Evolutionary conservation across 1,140 invertebrate species (phyloP).

Genomic region (Orchestia grillus): DNA sequence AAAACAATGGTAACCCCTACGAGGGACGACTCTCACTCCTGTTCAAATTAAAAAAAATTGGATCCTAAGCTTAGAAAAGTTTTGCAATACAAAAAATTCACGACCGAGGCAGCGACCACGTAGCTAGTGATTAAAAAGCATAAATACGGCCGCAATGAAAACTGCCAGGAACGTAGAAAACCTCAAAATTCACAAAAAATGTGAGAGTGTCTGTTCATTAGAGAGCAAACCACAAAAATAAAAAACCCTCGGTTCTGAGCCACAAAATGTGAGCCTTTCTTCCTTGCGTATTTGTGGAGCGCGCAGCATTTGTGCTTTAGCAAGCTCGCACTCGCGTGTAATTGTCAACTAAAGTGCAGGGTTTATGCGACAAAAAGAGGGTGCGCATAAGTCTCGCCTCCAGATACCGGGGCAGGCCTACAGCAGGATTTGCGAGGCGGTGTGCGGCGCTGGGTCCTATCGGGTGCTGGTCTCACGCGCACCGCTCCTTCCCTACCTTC

Average conservation of each 20-base stretch:
- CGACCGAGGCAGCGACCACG: not conserved
- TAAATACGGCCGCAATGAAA: not conserved
- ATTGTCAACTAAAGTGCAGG: slow-evolving; percentile 49
- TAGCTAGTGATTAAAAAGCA: not conserved
- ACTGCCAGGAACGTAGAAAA: not conserved
- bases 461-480: not conserved
- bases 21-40: not conserved
- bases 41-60: not conserved
- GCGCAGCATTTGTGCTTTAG: slow-evolving; percentile 14
- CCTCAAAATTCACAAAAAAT: not conserved
- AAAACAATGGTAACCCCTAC: not conserved
- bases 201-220: not conserved
- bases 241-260: not conserved
- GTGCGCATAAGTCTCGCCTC: slow-evolving; percentile 13
- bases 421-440: not conserved
- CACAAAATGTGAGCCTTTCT: not conserved
- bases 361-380: slow-evolving; percentile 41
- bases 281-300: not conserved
- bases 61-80: not conserved
- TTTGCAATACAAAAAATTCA: not conserved
- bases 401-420: not conserved
- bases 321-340: slow-evolving; percentile 22
- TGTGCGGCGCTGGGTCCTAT: not conserved
- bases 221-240: not conserved
- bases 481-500: not conserved